A percentile compares a stretch with the other conserved stretches of the same genome.
phyloP scores from a whole-genome alignment of 2,113 vertebrate genomes.

The Eulacestoma nigropectus region DNA sequence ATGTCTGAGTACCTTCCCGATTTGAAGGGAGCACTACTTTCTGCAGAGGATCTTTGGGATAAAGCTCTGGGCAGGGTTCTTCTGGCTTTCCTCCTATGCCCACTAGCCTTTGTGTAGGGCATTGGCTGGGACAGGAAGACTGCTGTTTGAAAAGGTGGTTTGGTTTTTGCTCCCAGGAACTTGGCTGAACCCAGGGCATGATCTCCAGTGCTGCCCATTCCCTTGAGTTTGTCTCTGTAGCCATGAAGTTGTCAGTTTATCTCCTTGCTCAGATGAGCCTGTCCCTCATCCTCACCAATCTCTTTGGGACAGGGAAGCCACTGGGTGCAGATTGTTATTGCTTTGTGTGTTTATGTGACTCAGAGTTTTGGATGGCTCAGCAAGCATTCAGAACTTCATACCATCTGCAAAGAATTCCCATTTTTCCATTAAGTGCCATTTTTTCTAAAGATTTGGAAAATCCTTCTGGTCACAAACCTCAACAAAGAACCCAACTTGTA shows the following conservation, averaged over 20 bases:
- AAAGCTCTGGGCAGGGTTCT: background rate
- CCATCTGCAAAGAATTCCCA: background rate
- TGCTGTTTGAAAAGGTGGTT: background rate
- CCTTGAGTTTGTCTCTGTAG: background rate
- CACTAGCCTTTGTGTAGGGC: background rate
- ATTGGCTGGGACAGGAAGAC: background rate
- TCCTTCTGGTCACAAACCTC: background rate
- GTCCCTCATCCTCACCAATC: background rate
- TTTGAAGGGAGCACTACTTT: background rate
- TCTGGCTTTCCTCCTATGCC: background rate
- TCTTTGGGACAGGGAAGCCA: background rate
- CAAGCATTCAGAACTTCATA: background rate
- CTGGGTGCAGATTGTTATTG: background rate
- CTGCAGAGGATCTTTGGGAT: background rate
- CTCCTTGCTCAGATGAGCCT: background rate
- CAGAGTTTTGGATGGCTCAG: background rate
- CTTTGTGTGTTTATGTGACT: background rate
- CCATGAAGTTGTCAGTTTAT: background rate
- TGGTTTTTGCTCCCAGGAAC: background rate
- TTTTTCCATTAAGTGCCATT: background rate
- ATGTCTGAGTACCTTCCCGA: background rate
- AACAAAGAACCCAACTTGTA: background rate
- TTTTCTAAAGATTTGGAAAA: background rate
- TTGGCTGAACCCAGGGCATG: background rate
- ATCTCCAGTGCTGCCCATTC: background rate